phyloP scores from a whole-genome alignment of 2,113 vertebrate genomes.

The Nannobrachium achirus region DNA sequence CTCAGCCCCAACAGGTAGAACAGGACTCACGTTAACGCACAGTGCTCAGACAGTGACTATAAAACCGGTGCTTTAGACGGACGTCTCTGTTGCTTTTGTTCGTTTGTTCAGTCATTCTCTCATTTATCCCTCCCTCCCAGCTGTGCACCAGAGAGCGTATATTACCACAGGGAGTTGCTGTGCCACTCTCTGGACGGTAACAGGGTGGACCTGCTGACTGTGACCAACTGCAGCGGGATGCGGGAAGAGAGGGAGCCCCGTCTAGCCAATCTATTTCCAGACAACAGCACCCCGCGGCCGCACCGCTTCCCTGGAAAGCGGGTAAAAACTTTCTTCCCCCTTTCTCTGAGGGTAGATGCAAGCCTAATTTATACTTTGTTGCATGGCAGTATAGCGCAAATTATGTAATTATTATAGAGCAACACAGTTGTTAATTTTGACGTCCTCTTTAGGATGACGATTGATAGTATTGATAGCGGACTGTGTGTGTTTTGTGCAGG shows the following conservation, averaged over 20 bases:
- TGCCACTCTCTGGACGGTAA: constrained; percentile 93
- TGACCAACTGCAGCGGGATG: constrained; percentile 93
- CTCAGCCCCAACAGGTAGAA: constrained; percentile 85
- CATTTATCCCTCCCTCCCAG: background rate
- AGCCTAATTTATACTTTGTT: no score
- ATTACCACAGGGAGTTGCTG: constrained; percentile 93
- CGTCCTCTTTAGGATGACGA: no score
- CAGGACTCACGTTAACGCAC: background rate
- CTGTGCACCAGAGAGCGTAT: constrained; percentile 85
- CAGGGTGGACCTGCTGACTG: constrained; percentile 92
- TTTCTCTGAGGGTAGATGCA: no score
- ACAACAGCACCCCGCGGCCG: constrained; percentile 84
- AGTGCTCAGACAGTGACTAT: background rate
- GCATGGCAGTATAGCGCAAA: no score
- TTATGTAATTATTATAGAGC: no score
- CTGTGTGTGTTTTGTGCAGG: constrained; percentile 73
- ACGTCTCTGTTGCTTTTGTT: background rate
- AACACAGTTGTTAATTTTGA: no score
- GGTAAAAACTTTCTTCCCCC: constrained; percentile 69
- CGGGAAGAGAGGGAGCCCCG: constrained; percentile 88
- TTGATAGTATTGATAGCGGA: no score
- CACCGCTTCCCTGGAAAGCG: constrained; percentile 87
- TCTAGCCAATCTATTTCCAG: constrained; percentile 93
- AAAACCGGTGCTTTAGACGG: no score
- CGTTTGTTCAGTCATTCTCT: background rate